Base-by-base conservation (phyloP, 1,140 invertebrate species). In the Aphis gossypii region DNA sequence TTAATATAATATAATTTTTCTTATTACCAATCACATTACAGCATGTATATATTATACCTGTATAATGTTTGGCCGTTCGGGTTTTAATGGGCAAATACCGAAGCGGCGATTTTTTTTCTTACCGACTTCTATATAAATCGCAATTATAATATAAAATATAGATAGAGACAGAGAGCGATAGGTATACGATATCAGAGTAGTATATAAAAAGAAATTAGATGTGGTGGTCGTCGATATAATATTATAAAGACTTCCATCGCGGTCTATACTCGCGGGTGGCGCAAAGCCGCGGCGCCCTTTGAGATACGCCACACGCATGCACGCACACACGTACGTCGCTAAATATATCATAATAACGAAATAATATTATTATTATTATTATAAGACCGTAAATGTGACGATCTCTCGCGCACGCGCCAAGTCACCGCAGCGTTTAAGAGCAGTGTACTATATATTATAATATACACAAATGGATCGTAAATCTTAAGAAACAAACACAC, bases 101-200 rank as follows among this genome's bases (percentile, higher is more conserved):
- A 48, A 87, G 44, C 86, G 87, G 87, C 30, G n/a, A 51, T 35
- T 51, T 84, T 86, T 46, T 46, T 46, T 83, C 48, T 46, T 46
- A 88, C 87, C 87, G 87, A n/a, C 87, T 88, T 88, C 87, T 54
- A 88, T 54, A 88, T 88, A 88, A 88, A 88, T 88, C n/a, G 87
- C 87, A 54, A 88, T 88, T 54, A 88, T 51, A 88, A 88, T 87
- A 48, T 20, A 48, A 87, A 25, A 51, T 51, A 54, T 51, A 21
- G 41, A 18, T 0, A 18, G 20, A 41, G 6, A 86, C 8, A 86
- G 21, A 84, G 38, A 84, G 82, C 35, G 38, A 84, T 41, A 84
- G 38, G 23, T 23, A 84, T 38, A 86, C 25, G 44, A 46, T 44
- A 30, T 21, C 21, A 83, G 8, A 21, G 20, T 21, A 8, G 21